A percentile compares a stretch with the other conserved stretches of the same genome.
Conservation (phyloP, 2,113 vertebrate genomes). For the Orycteropus afer region DNA sequence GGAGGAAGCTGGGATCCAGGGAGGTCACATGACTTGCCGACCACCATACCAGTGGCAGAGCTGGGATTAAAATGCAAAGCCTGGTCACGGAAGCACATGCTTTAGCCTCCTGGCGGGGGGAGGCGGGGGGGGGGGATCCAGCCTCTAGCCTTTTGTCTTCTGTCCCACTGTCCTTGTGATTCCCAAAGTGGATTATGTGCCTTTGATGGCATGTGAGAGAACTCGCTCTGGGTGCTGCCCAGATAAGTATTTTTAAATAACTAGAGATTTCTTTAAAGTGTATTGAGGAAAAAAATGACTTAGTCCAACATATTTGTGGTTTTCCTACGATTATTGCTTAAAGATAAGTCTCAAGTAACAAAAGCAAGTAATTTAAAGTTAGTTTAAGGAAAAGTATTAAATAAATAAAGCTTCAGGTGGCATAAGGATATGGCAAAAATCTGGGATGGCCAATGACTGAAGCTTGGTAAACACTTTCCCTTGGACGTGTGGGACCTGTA, state of each 20-base stretch:
- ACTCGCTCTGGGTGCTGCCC: background rate
- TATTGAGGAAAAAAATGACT: background rate
- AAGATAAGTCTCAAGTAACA: constrained; percentile 53
- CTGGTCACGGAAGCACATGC: background rate
- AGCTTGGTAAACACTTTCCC: background rate
- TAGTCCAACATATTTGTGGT: constrained; percentile 54
- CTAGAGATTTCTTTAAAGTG: constrained; percentile 50
- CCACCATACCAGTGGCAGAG: background rate
- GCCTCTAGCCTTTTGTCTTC: background rate
- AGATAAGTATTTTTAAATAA: constrained; percentile 55
- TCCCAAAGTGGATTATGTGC: background rate
- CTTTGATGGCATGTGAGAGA: background rate
- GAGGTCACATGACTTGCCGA: background rate
- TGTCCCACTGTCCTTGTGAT: background rate
- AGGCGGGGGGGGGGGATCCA: background rate
- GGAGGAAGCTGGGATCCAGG: background rate
- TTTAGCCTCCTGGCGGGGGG: background rate
- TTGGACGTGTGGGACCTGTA: background rate
- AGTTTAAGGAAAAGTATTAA: constrained; percentile 43
- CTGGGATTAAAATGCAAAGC: background rate
- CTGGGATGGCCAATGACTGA: background rate
- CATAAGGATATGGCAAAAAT: background rate
- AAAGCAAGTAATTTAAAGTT: constrained; percentile 58
- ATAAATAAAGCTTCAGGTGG: constrained; percentile 39
- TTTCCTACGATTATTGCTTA: constrained; percentile 61